Conservation (phyloP, 2,797 vertebrate genomes). For the Dallia pectoralis region DNA sequence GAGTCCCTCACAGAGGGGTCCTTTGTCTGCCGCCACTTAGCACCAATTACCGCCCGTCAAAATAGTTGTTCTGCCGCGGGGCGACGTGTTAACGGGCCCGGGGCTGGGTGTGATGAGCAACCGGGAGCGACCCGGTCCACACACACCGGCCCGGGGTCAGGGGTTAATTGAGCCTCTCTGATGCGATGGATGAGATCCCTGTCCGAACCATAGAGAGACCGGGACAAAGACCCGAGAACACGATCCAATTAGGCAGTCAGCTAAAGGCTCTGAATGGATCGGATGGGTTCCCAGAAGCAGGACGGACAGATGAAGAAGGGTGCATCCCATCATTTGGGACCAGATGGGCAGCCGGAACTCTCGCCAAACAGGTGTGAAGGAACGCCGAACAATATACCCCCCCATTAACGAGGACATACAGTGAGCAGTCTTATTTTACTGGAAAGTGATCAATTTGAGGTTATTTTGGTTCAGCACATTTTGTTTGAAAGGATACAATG, state of each 20-base stretch:
- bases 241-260: slow-evolving; percentile 95
- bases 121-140: slow-evolving; percentile 86
- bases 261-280: slow-evolving; percentile 75
- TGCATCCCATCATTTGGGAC: slow-evolving; percentile 55
- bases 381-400: slow-evolving; percentile 75
- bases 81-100: slow-evolving; percentile 92
- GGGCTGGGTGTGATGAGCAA: slow-evolving; percentile 93
- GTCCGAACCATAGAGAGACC: slow-evolving; percentile 81
- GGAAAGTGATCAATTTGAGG: no score
- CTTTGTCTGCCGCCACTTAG: slow-evolving; percentile 92
- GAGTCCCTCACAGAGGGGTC: slow-evolving; percentile 75
- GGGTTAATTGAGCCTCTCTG: slow-evolving; percentile 95
- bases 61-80: slow-evolving; percentile 90
- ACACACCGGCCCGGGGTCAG: slow-evolving; percentile 86
- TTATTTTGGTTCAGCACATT: no score
- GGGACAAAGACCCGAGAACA: slow-evolving; percentile 89
- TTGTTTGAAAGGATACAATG: no score
- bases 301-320: slow-evolving; percentile 42
- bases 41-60: slow-evolving; percentile 93
- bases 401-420: slow-evolving; percentile 53
- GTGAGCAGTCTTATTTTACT: no score
- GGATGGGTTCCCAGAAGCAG: slow-evolving; percentile 67
- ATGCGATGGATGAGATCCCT: slow-evolving; percentile 93
- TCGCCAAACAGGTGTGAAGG: slow-evolving; percentile 76
- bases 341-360: slow-evolving; percentile 78